A percentile compares a stretch with the other conserved stretches of the same genome.
These are phyloP conservation scores for Cydia fagiglandana DNA, from an alignment of 1,140 invertebrate species.

Conservation along the genomic window DNA sequence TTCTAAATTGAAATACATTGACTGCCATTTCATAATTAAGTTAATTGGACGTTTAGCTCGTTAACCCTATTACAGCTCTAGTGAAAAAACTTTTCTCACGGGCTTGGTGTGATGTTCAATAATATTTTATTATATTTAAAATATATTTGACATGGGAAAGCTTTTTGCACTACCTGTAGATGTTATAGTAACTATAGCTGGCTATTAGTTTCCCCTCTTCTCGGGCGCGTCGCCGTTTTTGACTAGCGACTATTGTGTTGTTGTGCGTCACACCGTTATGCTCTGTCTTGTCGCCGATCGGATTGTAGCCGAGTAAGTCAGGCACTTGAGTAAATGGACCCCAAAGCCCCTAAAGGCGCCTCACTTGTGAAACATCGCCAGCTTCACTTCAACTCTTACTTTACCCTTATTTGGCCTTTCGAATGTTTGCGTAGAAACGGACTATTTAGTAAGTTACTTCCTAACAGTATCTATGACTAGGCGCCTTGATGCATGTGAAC, in stretches of 20 bases:
- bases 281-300: slow-evolving; percentile 67
- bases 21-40: slow-evolving; percentile 38
- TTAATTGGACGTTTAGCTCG: slow-evolving; percentile 15
- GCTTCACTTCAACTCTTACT: slow-evolving; percentile 57
- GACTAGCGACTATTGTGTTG: slow-evolving; percentile 73
- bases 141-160: neutral
- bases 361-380: slow-evolving; percentile 76
- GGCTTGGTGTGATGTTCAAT: neutral
- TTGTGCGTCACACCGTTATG: slow-evolving; percentile 77
- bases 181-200: slow-evolving; percentile 12
- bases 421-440: slow-evolving; percentile 25
- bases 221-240: slow-evolving; percentile 58
- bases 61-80: slow-evolving; percentile 1
- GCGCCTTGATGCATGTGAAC: slow-evolving; percentile 11
- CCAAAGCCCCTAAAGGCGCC: slow-evolving; percentile 69
- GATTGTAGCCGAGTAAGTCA: slow-evolving; percentile 70
- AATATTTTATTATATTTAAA: neutral
- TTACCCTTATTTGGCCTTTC: slow-evolving; percentile 36
- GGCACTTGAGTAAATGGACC: slow-evolving; percentile 46
- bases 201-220: slow-evolving; percentile 21
- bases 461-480: slow-evolving; percentile 24
- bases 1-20: slow-evolving; percentile 43
- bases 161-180: slow-evolving; percentile 15
- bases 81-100: neutral
- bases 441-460: slow-evolving; percentile 20